Conservation (phyloP, 1,140 invertebrate species). For the Drosophila simulans region DNA sequence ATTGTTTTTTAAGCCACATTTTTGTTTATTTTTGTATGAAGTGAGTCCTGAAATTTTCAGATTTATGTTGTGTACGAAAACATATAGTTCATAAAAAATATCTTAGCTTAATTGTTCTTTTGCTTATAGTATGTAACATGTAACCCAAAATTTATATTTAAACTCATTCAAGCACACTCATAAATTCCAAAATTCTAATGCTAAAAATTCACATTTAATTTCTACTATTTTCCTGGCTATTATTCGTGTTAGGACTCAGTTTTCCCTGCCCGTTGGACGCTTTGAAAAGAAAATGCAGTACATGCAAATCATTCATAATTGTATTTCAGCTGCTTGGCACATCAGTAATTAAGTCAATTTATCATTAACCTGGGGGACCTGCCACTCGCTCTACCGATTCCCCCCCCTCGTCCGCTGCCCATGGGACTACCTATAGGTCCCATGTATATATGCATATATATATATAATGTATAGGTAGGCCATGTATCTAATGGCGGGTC, state of each 20-base stretch:
- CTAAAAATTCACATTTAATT: too few relatives aligned
- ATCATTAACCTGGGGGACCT: conserved; percentile 64
- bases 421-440: not conserved
- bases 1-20: too few relatives aligned
- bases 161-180: too few relatives aligned
- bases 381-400: conserved; percentile 17
- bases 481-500: conserved; percentile 76
- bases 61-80: too few relatives aligned
- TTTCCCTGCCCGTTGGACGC: not conserved
- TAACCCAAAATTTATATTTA: too few relatives aligned
- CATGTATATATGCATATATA: conserved; percentile 1
- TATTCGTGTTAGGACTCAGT: conserved; percentile 1
- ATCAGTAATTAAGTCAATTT: conserved; percentile 81
- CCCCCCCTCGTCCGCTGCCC: not conserved
- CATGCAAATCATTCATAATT: conserved; percentile 70
- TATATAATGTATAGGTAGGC: conserved; percentile 32
- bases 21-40: too few relatives aligned
- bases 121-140: too few relatives aligned
- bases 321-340: conserved; percentile 63
- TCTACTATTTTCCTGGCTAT: too few relatives aligned
- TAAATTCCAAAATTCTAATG: too few relatives aligned
- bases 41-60: too few relatives aligned
- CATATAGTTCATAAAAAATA: too few relatives aligned
- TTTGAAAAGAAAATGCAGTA: conserved; percentile 25
- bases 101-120: too few relatives aligned